A percentile compares a stretch with the other conserved stretches of the same genome.
These are phyloP conservation scores for Hippocampus abdominalis DNA, from an alignment of 2,113 vertebrate species.

Conservation along the genomic window DNA sequence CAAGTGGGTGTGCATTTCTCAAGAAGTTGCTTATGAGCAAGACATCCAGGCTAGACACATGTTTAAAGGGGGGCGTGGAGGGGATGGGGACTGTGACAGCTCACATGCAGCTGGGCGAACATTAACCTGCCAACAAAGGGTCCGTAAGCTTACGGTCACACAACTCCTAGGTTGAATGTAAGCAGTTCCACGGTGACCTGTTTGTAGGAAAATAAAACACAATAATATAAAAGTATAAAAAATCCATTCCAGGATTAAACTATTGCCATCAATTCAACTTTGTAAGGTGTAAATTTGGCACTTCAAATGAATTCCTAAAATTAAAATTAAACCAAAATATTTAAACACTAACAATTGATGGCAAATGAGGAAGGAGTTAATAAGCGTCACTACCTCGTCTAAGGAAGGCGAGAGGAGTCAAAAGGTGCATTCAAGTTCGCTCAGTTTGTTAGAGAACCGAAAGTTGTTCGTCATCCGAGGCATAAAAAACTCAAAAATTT, in stretches of 20 bases:
- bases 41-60: constrained; percentile 44
- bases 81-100: constrained; percentile 33
- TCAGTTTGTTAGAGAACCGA: too few species aligned
- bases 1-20: constrained; percentile 71
- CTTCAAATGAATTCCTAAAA: not conserved
- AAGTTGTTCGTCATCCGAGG: too few species aligned
- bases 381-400: too few species aligned
- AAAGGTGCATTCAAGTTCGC: too few species aligned
- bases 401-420: too few species aligned
- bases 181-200: not conserved
- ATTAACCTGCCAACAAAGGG: constrained; percentile 31
- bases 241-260: not conserved
- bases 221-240: not conserved
- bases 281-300: not conserved
- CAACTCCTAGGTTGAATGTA: not conserved
- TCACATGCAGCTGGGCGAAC: constrained; percentile 38
- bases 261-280: not conserved
- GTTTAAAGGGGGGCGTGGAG: constrained; percentile 11
- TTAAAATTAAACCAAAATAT: not conserved
- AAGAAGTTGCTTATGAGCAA: constrained; percentile 62
- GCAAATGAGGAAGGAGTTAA: not conserved
- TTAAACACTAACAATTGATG: not conserved
- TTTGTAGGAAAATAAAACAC: not conserved
- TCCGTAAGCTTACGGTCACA: constrained; percentile 12
- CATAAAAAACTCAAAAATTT: too few species aligned